A percentile compares a stretch with the other conserved stretches of the same genome.
Conservation (phyloP, 2,888 invertebrate species). For the Lasioglossum pauxillum region DNA sequence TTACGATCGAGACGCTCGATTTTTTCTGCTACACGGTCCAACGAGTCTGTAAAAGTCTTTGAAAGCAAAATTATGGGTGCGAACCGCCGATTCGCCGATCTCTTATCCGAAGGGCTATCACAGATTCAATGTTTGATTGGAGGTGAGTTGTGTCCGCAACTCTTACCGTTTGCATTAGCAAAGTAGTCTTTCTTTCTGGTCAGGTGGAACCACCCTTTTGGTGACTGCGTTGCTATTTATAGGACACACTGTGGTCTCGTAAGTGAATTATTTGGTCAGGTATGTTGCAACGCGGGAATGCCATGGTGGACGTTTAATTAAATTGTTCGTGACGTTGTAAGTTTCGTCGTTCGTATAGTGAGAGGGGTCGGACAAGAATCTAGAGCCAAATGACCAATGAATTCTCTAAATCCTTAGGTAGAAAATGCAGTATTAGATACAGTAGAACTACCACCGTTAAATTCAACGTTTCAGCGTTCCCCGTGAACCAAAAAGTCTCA, state of each 20-base stretch:
- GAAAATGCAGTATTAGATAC: not conserved
- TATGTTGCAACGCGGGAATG: not conserved
- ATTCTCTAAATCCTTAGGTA: not conserved
- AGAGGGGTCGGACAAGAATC: not conserved
- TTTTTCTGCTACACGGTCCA: conserved; percentile 2
- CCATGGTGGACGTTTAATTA: not conserved
- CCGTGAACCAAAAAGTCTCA: not conserved
- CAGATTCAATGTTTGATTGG: not conserved
- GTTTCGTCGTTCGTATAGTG: not conserved
- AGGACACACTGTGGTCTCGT: not conserved
- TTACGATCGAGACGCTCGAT: not conserved
- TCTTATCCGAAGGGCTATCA: not conserved
- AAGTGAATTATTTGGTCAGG: not conserved
- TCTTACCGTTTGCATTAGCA: not conserved
- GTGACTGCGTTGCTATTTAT: not conserved
- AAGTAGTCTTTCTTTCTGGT: not conserved
- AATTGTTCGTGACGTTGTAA: not conserved
- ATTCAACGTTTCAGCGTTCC: not conserved
- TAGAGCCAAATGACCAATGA: not conserved
- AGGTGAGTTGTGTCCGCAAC: not conserved
- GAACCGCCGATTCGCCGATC: not conserved
- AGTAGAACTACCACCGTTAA: not conserved
- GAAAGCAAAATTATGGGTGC: not conserved
- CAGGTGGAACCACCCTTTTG: not conserved
- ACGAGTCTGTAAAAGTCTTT: not conserved